phyloP scores from a whole-genome alignment of 2,888 invertebrate species.

The Deroplatys truncata region DNA sequence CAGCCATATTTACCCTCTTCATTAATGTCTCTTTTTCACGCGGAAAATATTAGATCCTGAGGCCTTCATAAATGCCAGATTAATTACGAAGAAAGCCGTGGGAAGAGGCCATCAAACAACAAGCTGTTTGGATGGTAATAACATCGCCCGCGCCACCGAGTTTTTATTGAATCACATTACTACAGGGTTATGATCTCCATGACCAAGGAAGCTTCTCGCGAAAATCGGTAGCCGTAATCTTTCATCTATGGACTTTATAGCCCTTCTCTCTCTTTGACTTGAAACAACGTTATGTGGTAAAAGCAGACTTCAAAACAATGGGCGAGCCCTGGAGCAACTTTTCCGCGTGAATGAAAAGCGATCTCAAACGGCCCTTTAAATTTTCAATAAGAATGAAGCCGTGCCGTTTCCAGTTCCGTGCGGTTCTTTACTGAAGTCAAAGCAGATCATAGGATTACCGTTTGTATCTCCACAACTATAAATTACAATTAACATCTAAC shows the following conservation, averaged over 20 bases:
- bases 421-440: background rate
- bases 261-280: background rate
- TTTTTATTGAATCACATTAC: background rate
- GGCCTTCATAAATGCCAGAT: background rate
- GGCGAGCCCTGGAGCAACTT: background rate
- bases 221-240: background rate
- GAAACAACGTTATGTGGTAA: background rate
- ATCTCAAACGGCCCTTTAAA: background rate
- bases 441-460: background rate
- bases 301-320: background rate
- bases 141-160: background rate
- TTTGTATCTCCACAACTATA: background rate
- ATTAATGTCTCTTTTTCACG: constrained; percentile 15
- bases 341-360: background rate
- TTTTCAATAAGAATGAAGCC: background rate
- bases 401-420: background rate
- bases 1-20: background rate
- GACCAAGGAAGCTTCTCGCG: background rate
- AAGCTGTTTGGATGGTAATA: background rate
- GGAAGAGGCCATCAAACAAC: background rate
- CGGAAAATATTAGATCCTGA: background rate
- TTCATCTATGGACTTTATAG: background rate
- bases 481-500: background rate
- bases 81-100: background rate
- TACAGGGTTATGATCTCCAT: background rate